Conservation (phyloP, 2,888 invertebrate species). For the Trichacis sp. region DNA sequence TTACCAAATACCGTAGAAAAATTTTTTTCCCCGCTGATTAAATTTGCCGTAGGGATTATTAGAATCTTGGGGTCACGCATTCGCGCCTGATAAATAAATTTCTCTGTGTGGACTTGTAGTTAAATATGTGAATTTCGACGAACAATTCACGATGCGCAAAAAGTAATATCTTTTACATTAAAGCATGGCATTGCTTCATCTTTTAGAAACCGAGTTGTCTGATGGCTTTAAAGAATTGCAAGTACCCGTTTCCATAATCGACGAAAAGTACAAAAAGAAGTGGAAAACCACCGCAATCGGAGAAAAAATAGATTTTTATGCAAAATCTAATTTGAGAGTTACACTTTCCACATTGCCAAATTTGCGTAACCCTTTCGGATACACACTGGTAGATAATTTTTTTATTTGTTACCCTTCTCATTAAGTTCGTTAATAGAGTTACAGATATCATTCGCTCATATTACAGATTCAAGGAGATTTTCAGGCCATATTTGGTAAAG, state of each 20-base stretch:
- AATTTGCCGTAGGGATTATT: too few species aligned
- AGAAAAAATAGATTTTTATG: constrained; percentile 19
- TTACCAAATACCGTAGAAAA: too few species aligned
- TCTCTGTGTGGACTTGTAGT: too few species aligned
- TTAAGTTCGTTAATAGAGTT: too few species aligned
- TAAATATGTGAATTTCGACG: too few species aligned
- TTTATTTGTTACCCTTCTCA: too few species aligned
- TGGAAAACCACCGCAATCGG: constrained; percentile 13
- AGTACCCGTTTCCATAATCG: constrained; percentile 11
- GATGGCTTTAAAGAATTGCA: constrained; percentile 18
- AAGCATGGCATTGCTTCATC: too few species aligned
- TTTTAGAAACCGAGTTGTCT: constrained; percentile 14
- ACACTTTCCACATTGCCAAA: constrained; percentile 20
- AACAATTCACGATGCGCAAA: too few species aligned
- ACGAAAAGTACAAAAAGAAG: constrained; percentile 18
- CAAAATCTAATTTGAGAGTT: constrained; percentile 2
- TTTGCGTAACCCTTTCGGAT: constrained; percentile 21
- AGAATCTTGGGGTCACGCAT: too few species aligned
- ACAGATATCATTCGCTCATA: not conserved
- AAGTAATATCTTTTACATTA: too few species aligned
- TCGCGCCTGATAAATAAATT: too few species aligned
- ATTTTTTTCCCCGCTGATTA: too few species aligned
- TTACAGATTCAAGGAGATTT: constrained; percentile 18
- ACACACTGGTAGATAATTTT: constrained; percentile 20
- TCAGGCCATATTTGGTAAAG: not conserved